Evolutionary conservation across 2,113 vertebrate species (phyloP).

Genomic region (Tonatia bakeri): DNA sequence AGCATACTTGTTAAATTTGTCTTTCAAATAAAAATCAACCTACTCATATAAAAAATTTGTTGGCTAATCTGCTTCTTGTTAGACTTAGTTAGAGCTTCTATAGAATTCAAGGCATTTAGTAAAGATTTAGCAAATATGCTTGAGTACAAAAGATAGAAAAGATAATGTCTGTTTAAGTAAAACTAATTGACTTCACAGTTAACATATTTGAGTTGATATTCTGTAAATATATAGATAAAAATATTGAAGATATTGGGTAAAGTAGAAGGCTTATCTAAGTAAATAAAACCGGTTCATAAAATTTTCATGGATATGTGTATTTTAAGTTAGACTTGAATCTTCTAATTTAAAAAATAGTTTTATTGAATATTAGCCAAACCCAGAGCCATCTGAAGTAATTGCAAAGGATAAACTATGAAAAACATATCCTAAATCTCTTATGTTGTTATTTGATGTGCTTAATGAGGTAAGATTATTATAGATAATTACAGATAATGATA

Average conservation of each 20-base stretch:
- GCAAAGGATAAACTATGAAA: neutral
- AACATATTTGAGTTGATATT: neutral
- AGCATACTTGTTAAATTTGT: neutral
- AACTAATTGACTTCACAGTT: neutral
- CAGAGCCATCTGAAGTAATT: neutral
- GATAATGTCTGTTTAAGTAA: neutral
- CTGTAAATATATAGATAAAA: neutral
- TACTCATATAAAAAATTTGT: neutral
- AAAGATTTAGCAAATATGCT: neutral
- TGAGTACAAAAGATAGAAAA: neutral
- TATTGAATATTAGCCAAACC: neutral
- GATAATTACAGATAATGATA: neutral
- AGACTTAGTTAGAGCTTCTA: neutral
- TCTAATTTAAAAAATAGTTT: neutral
- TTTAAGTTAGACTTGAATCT: neutral
- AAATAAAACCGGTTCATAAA: neutral
- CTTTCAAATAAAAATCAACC: neutral
- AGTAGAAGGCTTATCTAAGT: neutral
- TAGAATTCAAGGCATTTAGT: neutral
- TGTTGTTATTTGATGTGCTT: neutral
- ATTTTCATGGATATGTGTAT: neutral
- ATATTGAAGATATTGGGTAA: neutral
- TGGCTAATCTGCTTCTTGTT: neutral
- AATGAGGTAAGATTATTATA: neutral
- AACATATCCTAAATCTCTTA: neutral